These are phyloP conservation scores for Oceanodroma tethys DNA, from an alignment of 2,113 vertebrate genomes.

Conservation along the genomic window DNA sequence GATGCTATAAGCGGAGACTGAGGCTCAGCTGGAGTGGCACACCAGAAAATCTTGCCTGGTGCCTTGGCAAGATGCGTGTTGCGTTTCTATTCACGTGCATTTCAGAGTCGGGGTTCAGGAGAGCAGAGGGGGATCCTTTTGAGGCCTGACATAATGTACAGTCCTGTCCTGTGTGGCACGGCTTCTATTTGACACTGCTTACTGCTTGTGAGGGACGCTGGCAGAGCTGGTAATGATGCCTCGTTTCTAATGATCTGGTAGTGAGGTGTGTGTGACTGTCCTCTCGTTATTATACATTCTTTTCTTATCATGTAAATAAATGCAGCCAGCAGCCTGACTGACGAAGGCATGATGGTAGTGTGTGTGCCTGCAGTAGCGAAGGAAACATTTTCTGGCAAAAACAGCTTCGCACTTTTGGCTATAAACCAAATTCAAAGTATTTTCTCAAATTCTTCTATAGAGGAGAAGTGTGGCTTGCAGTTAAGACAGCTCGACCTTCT, in stretches of 20 bases:
- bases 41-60: background rate
- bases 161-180: background rate
- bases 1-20: background rate
- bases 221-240: background rate
- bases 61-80: background rate
- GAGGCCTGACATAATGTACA: rapidly evolving
- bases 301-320: conserved; percentile 35
- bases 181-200: background rate
- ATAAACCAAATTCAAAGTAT: background rate
- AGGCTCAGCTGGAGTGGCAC: background rate
- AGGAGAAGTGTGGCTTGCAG: background rate
- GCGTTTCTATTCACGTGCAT: rapidly evolving
- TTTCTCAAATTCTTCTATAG: background rate
- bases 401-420: background rate
- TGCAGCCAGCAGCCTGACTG: background rate
- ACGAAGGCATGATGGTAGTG: background rate
- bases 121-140: background rate
- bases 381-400: background rate
- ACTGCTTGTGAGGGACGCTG: background rate
- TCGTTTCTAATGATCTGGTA: background rate
- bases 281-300: background rate
- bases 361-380: background rate
- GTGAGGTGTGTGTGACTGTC: background rate
- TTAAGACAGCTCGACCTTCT: conserved; percentile 34
- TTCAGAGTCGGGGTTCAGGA: background rate